Conservation (phyloP, 2,113 vertebrate species). For the Triplophysa tibetana region DNA sequence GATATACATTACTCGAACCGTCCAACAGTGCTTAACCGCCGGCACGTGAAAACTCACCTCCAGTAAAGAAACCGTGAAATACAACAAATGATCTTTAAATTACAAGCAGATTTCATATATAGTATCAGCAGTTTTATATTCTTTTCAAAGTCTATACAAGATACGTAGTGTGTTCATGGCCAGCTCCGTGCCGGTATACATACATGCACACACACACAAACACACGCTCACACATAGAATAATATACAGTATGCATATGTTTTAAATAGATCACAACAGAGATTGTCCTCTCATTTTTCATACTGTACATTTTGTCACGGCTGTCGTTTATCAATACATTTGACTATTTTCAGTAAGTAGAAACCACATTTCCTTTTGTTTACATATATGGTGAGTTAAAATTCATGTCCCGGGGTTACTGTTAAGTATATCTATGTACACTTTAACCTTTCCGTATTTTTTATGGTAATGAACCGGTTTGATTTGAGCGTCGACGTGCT, state of each 20-base stretch:
- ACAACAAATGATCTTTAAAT: slow-evolving; percentile 78
- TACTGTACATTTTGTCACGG: slow-evolving; percentile 46
- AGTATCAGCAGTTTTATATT: slow-evolving; percentile 78
- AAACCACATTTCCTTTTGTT: slow-evolving; percentile 53
- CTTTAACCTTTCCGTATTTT: slow-evolving; percentile 8
- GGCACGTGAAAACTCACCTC: slow-evolving; percentile 79
- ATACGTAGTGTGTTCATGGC: slow-evolving; percentile 77
- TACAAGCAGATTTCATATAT: slow-evolving; percentile 87
- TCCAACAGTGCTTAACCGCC: slow-evolving; percentile 74
- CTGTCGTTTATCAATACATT: slow-evolving; percentile 47
- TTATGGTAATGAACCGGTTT: background rate
- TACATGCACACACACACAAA: slow-evolving; percentile 59
- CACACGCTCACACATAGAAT: slow-evolving; percentile 55
- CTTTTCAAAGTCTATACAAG: slow-evolving; percentile 73
- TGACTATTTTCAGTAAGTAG: slow-evolving; percentile 32
- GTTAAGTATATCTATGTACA: slow-evolving; percentile 64
- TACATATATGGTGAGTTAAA: slow-evolving; percentile 37
- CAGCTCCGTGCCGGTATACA: slow-evolving; percentile 67
- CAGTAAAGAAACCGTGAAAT: slow-evolving; percentile 80
- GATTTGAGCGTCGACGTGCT: slow-evolving; percentile 11
- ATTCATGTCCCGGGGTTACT: slow-evolving; percentile 55
- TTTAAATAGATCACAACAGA: slow-evolving; percentile 70
- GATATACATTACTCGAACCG: slow-evolving; percentile 79
- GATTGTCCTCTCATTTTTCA: slow-evolving; percentile 75
- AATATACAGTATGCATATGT: slow-evolving; percentile 70